phyloP scores from a whole-genome alignment of 1,140 invertebrate species.

The Sminthurides bifidus region DNA sequence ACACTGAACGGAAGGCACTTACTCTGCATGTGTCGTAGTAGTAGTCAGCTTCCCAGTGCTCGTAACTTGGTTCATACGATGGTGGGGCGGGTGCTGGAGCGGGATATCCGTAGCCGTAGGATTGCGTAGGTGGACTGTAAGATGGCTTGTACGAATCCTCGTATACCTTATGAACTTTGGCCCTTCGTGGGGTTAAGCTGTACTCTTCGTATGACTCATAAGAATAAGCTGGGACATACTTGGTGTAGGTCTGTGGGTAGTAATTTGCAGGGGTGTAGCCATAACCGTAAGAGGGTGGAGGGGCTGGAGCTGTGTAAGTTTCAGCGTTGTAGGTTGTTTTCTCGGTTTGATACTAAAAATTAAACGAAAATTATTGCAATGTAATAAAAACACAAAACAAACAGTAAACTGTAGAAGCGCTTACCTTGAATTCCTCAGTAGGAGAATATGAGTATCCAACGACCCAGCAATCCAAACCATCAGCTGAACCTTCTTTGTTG shows the following conservation, averaged over 20 bases:
- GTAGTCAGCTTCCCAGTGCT: conserved; percentile 31
- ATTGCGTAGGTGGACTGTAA: neutral
- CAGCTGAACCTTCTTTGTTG: conserved; percentile 18
- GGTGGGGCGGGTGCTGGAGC: neutral
- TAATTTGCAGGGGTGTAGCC: conserved; percentile 11
- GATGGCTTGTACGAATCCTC: conserved; percentile 13
- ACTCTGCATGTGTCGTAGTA: conserved; percentile 30
- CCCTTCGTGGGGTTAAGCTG: conserved; percentile 22
- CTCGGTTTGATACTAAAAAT: conserved; percentile 14
- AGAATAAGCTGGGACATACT: conserved; percentile 16
- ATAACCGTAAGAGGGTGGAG: conserved; percentile 11
- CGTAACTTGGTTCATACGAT: conserved; percentile 7
- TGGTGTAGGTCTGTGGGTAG: conserved; percentile 10
- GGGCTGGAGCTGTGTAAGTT: neutral
- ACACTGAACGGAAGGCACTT: too few species aligned
- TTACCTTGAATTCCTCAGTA: conserved; percentile 22
- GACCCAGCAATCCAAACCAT: conserved; percentile 23
- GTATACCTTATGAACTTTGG: conserved; percentile 25
- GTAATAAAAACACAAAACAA: neutral
- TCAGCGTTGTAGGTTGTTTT: neutral
- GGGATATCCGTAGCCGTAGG: conserved; percentile 11
- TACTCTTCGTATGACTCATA: conserved; percentile 21
- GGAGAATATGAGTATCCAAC: conserved; percentile 26
- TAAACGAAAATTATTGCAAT: conserved; percentile 1
- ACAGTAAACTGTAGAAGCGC: neutral